Conservation (phyloP, 2,888 invertebrate genomes). For the Saturnia pavonia region DNA sequence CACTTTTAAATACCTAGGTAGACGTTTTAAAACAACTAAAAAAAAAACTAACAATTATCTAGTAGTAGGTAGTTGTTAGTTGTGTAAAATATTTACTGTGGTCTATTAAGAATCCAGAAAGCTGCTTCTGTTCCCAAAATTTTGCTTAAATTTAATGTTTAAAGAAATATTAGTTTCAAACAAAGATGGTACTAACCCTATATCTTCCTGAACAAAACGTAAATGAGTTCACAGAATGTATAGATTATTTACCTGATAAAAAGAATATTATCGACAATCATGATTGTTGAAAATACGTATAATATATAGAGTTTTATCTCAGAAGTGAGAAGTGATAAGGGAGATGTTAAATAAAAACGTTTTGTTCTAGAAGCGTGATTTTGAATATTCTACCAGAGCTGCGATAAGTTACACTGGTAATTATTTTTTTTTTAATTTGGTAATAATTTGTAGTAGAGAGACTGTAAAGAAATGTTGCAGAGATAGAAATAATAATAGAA, state of each 20-base stretch:
- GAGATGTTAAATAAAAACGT: background rate
- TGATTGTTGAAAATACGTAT: background rate
- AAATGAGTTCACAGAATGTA: constrained; percentile 8
- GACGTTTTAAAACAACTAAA: too few species aligned
- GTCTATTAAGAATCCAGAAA: too few species aligned
- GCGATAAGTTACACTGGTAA: background rate
- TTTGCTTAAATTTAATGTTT: too few species aligned
- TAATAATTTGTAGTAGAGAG: background rate
- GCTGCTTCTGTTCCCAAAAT: too few species aligned
- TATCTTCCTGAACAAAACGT: background rate
- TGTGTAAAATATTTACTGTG: too few species aligned
- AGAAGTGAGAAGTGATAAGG: background rate
- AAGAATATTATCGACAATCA: background rate
- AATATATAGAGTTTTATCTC: background rate
- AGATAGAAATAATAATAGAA: too few species aligned
- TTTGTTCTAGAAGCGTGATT: background rate
- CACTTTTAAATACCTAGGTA: too few species aligned
- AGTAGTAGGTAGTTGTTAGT: too few species aligned
- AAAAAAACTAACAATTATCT: too few species aligned
- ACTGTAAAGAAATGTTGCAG: background rate
- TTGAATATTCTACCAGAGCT: background rate
- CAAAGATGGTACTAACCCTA: background rate
- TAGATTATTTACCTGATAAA: constrained; percentile 1
- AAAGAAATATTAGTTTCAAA: background rate
- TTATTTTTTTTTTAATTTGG: background rate